These are phyloP conservation scores for Chloebia gouldiae DNA, from an alignment of 2,113 vertebrate genomes.

Conservation along the genomic window DNA sequence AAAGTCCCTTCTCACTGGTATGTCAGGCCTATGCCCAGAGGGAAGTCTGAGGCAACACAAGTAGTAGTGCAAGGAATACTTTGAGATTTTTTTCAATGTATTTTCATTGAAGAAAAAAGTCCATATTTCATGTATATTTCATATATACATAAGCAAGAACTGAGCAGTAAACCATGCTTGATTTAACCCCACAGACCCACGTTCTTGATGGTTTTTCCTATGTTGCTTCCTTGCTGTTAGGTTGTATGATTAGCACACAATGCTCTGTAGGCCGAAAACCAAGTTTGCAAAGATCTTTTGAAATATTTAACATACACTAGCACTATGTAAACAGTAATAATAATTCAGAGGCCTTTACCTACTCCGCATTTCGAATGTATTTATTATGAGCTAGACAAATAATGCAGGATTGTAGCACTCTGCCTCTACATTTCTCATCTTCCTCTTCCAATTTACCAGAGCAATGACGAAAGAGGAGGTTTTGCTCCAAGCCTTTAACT, in stretches of 20 bases:
- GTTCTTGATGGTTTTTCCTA: not conserved
- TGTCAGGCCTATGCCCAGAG: not conserved
- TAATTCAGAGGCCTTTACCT: not conserved
- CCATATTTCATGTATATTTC: not conserved
- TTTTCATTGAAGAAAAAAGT: not conserved
- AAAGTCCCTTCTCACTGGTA: not conserved
- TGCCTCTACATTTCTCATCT: not conserved
- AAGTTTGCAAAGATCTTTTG: not conserved
- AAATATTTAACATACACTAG: conserved; percentile 6
- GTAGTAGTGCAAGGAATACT: not conserved
- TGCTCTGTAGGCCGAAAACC: not conserved
- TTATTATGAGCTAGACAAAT: not conserved
- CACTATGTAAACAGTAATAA: conserved; percentile 1
- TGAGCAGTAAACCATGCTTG: not conserved
- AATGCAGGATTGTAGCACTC: not conserved
- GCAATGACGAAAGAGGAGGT: not conserved
- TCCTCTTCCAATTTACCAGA: conserved; percentile 1
- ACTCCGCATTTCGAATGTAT: not conserved
- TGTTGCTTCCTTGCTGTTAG: not conserved
- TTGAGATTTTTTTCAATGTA: not conserved
- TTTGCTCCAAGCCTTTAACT: not conserved
- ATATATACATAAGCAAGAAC: not conserved
- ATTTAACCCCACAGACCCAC: not conserved
- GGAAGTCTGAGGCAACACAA: not conserved
- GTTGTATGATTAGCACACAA: not conserved